Evolutionary conservation across 2,888 invertebrate genomes (phyloP), one percentile per base, ranked within the genome.

Genomic region (Thymelicus acteon): DNA sequence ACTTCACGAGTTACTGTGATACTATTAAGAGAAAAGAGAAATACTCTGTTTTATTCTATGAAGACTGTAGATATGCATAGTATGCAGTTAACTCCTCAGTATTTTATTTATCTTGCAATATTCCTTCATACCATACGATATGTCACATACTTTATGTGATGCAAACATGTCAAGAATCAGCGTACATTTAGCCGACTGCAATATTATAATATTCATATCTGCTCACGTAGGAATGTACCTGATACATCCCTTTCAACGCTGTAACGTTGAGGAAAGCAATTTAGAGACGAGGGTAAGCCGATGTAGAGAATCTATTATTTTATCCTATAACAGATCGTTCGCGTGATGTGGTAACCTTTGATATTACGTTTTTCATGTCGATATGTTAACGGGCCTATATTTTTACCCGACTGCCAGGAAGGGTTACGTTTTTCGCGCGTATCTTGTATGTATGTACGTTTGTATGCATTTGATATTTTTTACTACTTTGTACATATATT

Each of bases 131-230:
- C 49, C 49, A 52, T 8, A 52, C 19, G 31, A 31, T 31, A 52
- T 7, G 49, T 31, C 58, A n/a, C 44, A 60, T 37, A 48, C 39
- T 37, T 49, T 49, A 37, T 15, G 40, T 62, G 13, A 48, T 37
- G 63, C 31, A 49, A 48, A 49, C 37, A 49, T 63, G 63, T 49
- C 63, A 49, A 54, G 64, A 52, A 54, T 52, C 64, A 44, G 19
- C 52, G 40, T 39, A 15, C 37, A 63, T 49, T 19, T 64, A 54
- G 39, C 49, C 52, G 31, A 40, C 52, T 64, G 64, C 52, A 64
- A 54, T 49, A 64, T 64, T 64, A 64, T 64, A 54, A 64, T 64
- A 64, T 64, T 64, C 49, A 64, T 64, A 47, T 47, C 40, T 61
- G 60, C 37, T 58, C 58, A 31, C 60, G 48, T 49, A 31, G 64